Base-by-base conservation (phyloP, 2,888 invertebrate species). In the Panopea generosa region DNA sequence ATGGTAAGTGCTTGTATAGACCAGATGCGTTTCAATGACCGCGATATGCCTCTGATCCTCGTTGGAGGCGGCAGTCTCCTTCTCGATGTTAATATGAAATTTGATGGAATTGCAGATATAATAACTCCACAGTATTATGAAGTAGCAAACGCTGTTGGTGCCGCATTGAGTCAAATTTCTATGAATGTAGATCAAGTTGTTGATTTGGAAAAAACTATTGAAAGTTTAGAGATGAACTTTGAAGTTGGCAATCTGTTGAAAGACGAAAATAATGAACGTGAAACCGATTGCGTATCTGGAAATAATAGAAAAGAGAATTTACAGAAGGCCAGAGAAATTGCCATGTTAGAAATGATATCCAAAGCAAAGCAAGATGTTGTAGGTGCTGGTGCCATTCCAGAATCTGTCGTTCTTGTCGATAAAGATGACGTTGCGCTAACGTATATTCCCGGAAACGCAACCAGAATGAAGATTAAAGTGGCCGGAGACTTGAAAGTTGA, bases 131-230 rank as follows among this genome's bases (percentile, higher is more conserved):
- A 79, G 18, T 62, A 87, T 65, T 84, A 70, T 43, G 85, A 89
- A 50, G 90, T 91, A n/a, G 91, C 91, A 4, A 92, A 92, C 81
- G 91, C 92, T 2, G 86, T 92, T 2, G 92, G 92, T 9, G 92
- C 92, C 4, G 92, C 91, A 1, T 77, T 91, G 1, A 88, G 90
- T 61, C 90, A 91, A 65, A 84, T 91, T 1, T 85, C 89, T 2
- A 85, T 85, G 2, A 81, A 47, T 20, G 72, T 87, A 6, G 91
- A 91, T 53, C 59, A 72, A 1, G 84, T 89, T 1, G 84, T 86
- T 7, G 82, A 80, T 55, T 68, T 91, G 20, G 63, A 79, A 18
- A 74, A 83, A 24, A 71, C 70, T 20, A 50, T 86, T 0, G 70
- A 84, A 20, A 66, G n/a, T 75, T 77, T 9, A 3, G 14, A 4